Evolutionary conservation across 2,888 invertebrate genomes (phyloP).

Genomic region (Phorcus lineatus): DNA sequence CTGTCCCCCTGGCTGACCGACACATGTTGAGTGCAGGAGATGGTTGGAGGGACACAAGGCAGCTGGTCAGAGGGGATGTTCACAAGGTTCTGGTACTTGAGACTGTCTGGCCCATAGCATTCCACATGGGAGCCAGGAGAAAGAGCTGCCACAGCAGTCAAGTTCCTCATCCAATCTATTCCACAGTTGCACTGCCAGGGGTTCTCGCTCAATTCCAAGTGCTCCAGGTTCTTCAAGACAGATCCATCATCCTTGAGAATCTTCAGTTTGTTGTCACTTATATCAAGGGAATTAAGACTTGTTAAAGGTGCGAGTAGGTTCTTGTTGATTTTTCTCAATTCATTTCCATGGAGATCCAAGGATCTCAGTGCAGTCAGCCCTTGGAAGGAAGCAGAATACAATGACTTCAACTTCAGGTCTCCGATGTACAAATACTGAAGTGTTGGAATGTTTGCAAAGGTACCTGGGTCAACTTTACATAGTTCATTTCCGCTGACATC

Average conservation of each 20-base stretch:
- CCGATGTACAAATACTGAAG: slow-evolving; percentile 30
- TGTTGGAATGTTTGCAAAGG: slow-evolving; percentile 36
- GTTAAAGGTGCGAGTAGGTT: slow-evolving; percentile 40
- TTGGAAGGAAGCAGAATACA: slow-evolving; percentile 41
- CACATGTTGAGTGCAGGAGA: slow-evolving; percentile 38
- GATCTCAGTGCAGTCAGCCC: slow-evolving; percentile 37
- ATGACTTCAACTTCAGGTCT: slow-evolving; percentile 43
- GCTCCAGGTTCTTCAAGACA: slow-evolving; percentile 36
- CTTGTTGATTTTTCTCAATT: slow-evolving; percentile 36
- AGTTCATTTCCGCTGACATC: slow-evolving; percentile 46
- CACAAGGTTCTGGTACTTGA: slow-evolving; percentile 40
- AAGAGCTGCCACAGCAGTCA: slow-evolving; percentile 34
- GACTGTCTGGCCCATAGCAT: slow-evolving; percentile 46
- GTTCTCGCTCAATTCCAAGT: slow-evolving; percentile 45
- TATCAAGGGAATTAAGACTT: slow-evolving; percentile 42
- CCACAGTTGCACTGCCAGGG: slow-evolving; percentile 58
- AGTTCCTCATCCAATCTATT: slow-evolving; percentile 48
- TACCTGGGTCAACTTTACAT: slow-evolving; percentile 41
- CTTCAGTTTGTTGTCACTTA: slow-evolving; percentile 48
- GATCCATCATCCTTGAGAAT: slow-evolving; percentile 40
- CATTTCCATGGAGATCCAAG: slow-evolving; percentile 47
- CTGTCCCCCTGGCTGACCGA: slow-evolving; percentile 36
- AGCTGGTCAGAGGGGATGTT: slow-evolving; percentile 45
- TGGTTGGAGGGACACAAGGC: slow-evolving; percentile 47
- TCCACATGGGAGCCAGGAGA: slow-evolving; percentile 35